phyloP scores from a whole-genome alignment of 2,797 vertebrate genomes.

The Paedocypris micromegethes region DNA sequence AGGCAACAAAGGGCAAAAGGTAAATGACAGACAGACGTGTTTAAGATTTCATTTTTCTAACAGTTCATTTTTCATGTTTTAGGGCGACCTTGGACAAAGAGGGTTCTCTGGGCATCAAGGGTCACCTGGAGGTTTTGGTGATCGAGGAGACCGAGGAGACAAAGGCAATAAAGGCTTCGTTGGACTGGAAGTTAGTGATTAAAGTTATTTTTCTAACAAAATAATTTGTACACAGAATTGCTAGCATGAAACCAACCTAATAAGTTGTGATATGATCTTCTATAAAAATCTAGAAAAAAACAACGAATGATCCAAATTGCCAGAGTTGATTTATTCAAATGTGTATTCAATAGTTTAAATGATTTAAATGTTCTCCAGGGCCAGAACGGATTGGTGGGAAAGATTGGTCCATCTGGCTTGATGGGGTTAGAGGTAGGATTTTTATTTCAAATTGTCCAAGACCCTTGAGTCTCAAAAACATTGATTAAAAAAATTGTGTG shows the following conservation, averaged over 20 bases:
- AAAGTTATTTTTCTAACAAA: too few relatives aligned
- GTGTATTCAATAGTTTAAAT: slow-evolving; percentile 1
- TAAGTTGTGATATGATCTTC: too few relatives aligned
- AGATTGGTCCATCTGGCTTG: slow-evolving; percentile 56
- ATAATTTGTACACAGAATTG: too few relatives aligned
- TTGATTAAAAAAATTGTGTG: too few relatives aligned
- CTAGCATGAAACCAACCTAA: too few relatives aligned
- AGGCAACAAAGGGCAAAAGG: slow-evolving; percentile 62
- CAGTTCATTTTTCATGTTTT: neutral
- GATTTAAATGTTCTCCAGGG: slow-evolving; percentile 51
- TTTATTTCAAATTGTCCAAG: neutral
- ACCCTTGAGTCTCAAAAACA: too few relatives aligned
- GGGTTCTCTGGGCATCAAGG: slow-evolving; percentile 65
- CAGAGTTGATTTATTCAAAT: too few relatives aligned
- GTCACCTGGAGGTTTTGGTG: slow-evolving; percentile 56
- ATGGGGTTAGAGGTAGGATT: slow-evolving; percentile 55
- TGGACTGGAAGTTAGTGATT: slow-evolving; percentile 65
- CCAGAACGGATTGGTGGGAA: slow-evolving; percentile 57
- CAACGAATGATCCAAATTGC: too few relatives aligned
- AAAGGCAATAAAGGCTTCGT: slow-evolving; percentile 72
- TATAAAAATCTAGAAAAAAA: too few relatives aligned
- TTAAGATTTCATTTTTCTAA: neutral
- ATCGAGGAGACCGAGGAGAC: slow-evolving; percentile 58
- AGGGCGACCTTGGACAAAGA: slow-evolving; percentile 66
- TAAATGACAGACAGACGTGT: slow-evolving; percentile 19